Evolutionary conservation across 2,113 vertebrate genomes (phyloP), one percentile per base, ranked within the genome.

Genomic region (Probosciger aterrimus): DNA sequence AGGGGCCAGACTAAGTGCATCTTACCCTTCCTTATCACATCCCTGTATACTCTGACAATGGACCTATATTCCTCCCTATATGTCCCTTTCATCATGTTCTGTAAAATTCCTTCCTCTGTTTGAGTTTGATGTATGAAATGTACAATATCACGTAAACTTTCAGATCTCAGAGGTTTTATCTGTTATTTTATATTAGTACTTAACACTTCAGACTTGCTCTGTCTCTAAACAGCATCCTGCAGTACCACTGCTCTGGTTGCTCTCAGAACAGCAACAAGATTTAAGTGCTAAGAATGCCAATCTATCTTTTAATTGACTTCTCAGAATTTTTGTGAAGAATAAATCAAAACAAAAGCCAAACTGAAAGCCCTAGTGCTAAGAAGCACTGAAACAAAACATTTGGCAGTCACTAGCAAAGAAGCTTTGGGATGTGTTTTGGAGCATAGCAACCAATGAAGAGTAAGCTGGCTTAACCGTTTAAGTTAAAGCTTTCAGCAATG

Each of bases 381-480:
- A 86, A 86, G 57, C 0, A 0, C 24, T 37, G 83, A 92, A 95
- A 95, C 57, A 94, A 91, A 96, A 74, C 82, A 79, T 82, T 88
- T 97, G 86, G 86, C 92, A 93, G 78, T 62, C 55, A 46, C 25
- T 23, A 74, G 74, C n/a, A 93, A 74, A 90, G 86, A 78, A 91
- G 92, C 70, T 94, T 92, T 62, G 16, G 53, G 78, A 87, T 35
- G 37, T 73, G 65, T 93, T 92, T 93, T 52, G 81, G 75, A 93
- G 60, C 91, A 87, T 31, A 93, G 92, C 74, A 96, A 96, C 88
- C 83, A 57, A 41, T 2, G 39, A 50, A 76, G 70, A 70, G 50
- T 59, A 75, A 95, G 39, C 57, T 91, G 65, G 77, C 30, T 87
- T 88, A 80, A 90, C 52, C 82, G 96, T 90, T 97, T 71, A 97